Evolutionary conservation across 2,113 vertebrate genomes (phyloP).

Genomic region (Stegostoma tigrinum): DNA sequence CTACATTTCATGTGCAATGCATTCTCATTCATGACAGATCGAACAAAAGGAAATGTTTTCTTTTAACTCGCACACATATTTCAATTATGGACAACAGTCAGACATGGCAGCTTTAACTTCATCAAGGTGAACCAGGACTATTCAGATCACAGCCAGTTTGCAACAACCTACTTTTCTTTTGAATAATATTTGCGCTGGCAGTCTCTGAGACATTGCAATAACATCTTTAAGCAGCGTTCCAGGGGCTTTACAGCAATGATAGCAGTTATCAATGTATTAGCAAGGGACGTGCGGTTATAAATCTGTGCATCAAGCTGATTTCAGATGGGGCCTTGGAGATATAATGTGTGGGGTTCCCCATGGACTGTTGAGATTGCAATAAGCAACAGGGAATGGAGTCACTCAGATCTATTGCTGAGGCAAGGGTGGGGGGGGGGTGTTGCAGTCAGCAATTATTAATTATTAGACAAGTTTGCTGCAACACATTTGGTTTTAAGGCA

Average conservation of each 20-base stretch:
- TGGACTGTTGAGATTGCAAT: neutral
- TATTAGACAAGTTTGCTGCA: neutral
- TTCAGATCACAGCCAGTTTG: neutral
- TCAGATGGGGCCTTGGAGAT: neutral
- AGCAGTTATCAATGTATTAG: neutral
- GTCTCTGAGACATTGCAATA: neutral
- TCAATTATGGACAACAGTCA: neutral
- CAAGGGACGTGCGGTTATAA: neutral
- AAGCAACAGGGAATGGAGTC: neutral
- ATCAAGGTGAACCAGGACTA: neutral
- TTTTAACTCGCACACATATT: neutral
- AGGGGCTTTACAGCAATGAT: neutral
- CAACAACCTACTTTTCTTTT: neutral
- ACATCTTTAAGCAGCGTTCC: neutral
- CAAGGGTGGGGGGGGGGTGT: too few relatives aligned
- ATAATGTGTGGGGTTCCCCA: neutral
- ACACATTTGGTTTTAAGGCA: neutral
- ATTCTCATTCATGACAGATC: neutral
- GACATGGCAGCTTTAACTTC: neutral
- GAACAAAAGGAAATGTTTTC: neutral
- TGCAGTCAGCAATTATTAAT: neutral
- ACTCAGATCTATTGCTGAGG: neutral
- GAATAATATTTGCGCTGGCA: neutral
- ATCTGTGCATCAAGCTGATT: neutral
- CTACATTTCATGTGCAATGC: neutral